These are phyloP conservation scores for Pachymerium ferrugineum DNA, from an alignment of 2,888 invertebrate species.

Conservation along the genomic window DNA sequence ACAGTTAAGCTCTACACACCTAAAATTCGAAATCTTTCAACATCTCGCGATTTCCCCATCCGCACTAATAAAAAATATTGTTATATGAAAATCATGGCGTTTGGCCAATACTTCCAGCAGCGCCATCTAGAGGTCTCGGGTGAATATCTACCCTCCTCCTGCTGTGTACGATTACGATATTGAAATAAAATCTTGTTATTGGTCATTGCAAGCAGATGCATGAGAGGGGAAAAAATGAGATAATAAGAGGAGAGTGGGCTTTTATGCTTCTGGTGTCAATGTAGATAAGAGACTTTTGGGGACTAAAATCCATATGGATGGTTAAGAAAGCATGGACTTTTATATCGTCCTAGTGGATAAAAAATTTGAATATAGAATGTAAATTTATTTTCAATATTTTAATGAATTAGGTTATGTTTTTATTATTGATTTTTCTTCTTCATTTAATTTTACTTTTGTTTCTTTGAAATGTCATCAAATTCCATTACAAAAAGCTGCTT, in stretches of 20 bases:
- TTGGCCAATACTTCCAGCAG: neutral
- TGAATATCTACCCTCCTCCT: neutral
- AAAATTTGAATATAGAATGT: no score
- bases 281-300: neutral
- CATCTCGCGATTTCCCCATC: neutral
- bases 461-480: no score
- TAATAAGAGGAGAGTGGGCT: neutral
- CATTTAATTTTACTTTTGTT: no score
- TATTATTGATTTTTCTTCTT: no score
- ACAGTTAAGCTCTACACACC: no score
- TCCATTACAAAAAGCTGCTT: no score
- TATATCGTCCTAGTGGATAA: no score
- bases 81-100: neutral
- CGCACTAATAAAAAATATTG: neutral
- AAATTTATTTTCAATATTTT: no score
- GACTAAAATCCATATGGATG: neutral
- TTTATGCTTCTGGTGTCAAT: neutral
- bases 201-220: neutral
- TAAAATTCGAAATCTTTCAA: neutral
- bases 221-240: neutral
- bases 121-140: neutral
- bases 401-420: no score
- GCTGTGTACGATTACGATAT: neutral
- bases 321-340: no score
- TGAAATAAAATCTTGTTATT: constrained; percentile 13